Evolutionary conservation across 2,113 vertebrate species (phyloP), one percentile per base, ranked within the genome.

Genomic region (Carollia perspicillata): DNA sequence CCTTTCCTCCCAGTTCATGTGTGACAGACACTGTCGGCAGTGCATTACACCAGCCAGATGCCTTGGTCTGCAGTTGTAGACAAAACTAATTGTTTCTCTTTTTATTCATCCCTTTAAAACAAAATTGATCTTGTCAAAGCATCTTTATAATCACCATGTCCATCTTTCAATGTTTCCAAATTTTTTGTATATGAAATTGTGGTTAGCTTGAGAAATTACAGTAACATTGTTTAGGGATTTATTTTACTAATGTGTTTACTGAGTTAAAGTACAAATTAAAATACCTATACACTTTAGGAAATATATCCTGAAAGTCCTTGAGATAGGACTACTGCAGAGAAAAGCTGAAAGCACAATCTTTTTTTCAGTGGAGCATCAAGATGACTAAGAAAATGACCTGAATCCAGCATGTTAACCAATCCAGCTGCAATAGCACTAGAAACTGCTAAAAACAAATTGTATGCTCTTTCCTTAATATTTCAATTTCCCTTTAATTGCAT

Each of bases 281-380:
- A 77, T 79, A 1, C 14, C 8, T 65, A 0, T 81, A 47, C 2
- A 51, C n/a, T 88, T 63, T 92, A 87, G 47, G 33, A 65, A 77
- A 86, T 14, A 78, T 35, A 86, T 42, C 20, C 23, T 66, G 22
- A 87, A 44, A 92, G 58, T 93, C 80, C 79, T 90, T 95, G 51
- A 93, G 35, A 85, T 3, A 42, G 14, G 40, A 26, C 12, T 22
- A 53, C 63, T 69, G 23, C 44, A 69, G 33, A 89, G 30, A 7
- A 44, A 75, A 92, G 60, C 60, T 77, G 47, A 84, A 80, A 95
- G 75, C 74, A 78, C 80, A 85, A 65, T 65, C 78, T 96, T 92
- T 47, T 90, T 71, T 90, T 81, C 84, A 94, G 49, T 78, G 84
- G 91, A 91, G 42, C 71, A 90, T 84, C 81, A 94, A 79, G 71